These are phyloP conservation scores for Chloroclysta siterata DNA, from an alignment of 2,888 invertebrate species.

Conservation along the genomic window DNA sequence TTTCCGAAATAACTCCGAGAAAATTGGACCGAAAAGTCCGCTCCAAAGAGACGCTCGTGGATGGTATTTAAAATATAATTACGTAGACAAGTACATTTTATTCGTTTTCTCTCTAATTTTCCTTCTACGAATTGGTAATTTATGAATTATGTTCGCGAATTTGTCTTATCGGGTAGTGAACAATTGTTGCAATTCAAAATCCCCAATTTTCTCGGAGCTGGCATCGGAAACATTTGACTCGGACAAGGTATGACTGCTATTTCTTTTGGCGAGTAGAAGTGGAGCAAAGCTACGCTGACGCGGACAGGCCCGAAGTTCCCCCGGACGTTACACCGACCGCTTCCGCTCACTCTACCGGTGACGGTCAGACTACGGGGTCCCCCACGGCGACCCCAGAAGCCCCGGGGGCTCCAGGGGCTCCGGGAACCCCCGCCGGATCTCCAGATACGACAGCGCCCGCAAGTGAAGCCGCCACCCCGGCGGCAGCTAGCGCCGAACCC, in stretches of 20 bases:
- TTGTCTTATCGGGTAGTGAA: slow-evolving; percentile 41
- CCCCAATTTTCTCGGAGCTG: slow-evolving; percentile 54
- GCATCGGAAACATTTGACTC: slow-evolving; percentile 6
- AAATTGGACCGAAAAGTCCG: slow-evolving; percentile 36
- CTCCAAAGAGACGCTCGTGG: too few species aligned
- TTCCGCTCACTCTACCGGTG: slow-evolving; percentile 3
- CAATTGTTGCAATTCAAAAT: slow-evolving; percentile 60
- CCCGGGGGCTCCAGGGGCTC: slow-evolving; percentile 11
- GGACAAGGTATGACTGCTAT: slow-evolving; percentile 33
- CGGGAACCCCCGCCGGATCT: slow-evolving; percentile 10
- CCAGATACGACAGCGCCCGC: slow-evolving; percentile 26
- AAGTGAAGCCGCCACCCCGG: slow-evolving; percentile 30
- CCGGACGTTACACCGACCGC: slow-evolving; percentile 1
- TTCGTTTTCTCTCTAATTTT: too few species aligned
- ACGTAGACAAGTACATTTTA: too few species aligned
- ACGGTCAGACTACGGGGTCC: slow-evolving; percentile 5
- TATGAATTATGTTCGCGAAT: not conserved
- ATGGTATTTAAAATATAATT: not conserved
- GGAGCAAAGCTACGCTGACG: slow-evolving; percentile 54
- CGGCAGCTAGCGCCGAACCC: slow-evolving; percentile 5
- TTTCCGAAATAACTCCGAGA: slow-evolving; percentile 23
- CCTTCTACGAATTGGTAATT: too few species aligned
- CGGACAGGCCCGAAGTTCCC: slow-evolving; percentile 26
- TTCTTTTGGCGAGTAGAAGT: slow-evolving; percentile 64
- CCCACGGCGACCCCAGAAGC: not conserved